Base-by-base conservation (phyloP, 2,113 vertebrate genomes). In the Engystomops pustulosus region DNA sequence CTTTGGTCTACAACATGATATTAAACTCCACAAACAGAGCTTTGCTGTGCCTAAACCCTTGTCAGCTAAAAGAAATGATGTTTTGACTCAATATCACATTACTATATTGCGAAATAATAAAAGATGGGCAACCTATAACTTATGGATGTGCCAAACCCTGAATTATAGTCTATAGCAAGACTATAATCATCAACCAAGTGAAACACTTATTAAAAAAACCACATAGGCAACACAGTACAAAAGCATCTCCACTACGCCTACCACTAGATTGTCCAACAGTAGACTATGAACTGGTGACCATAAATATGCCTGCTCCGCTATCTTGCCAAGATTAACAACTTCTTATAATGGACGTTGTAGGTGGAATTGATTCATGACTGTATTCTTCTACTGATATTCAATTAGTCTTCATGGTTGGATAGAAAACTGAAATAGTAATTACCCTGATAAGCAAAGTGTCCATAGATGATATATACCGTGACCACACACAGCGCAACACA, bases 301-400 rank as follows among this genome's bases (percentile, higher is more conserved):
- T 84, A 84, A 84, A 84, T 84, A 77, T 84, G 82, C 60, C 72
- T 68, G 49, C 30, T 53, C 76, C 25, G 14, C 32, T 25, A 30
- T 34, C 8, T 14, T 53, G 45, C 44, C 74, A 68, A 68, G 82
- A 84, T 84, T 65, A 32, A 83, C 45, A 65, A 23, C 70, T 34
- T 34, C 4, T n/a, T 76, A 51, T 58, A 70, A 81, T 81, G 67
- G 79, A 70, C 23, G 30, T 25, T 55, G 12, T 81, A n/a, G 30
- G 79, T 81, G 38, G 45, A 81, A 41, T 0, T 81, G 79, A 81
- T 81, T 68, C 36, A 81, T 76, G 71, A 17, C 70, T 12, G 18
- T n/a, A 77, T 51, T 53, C 44, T 38, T 45, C 71, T 18, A 11
- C 62, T 38, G n/a, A 41, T 44, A 18, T 44, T 76, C 58, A 67